These are phyloP conservation scores for Perca flavescens DNA, from an alignment of 2,113 vertebrate genomes.

Conservation along the genomic window DNA sequence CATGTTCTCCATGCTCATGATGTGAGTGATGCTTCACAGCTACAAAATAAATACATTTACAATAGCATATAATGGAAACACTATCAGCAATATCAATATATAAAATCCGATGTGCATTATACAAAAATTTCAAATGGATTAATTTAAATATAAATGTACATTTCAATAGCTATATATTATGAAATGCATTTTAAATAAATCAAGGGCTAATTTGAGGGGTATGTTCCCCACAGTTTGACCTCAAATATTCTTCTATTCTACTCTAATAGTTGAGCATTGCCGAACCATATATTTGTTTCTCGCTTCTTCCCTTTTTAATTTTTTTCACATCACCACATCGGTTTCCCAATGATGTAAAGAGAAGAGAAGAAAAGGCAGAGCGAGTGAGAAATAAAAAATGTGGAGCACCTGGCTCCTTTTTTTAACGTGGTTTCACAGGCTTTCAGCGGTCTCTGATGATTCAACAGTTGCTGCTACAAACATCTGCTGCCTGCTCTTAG, in stretches of 20 bases:
- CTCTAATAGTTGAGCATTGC: constrained; percentile 37
- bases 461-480: constrained; percentile 85
- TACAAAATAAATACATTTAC: not conserved
- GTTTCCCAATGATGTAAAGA: constrained; percentile 51
- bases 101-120: too few species aligned
- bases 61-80: not conserved
- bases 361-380: constrained; percentile 13
- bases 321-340: constrained; percentile 27
- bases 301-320: not conserved
- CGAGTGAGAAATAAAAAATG: constrained; percentile 60
- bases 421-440: constrained; percentile 77
- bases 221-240: not conserved
- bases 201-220: not conserved
- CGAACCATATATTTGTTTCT: constrained; percentile 26
- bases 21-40: not conserved
- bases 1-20: not conserved
- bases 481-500: constrained; percentile 86
- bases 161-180: too few species aligned
- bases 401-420: constrained; percentile 81
- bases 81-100: not conserved
- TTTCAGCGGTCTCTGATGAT: constrained; percentile 83
- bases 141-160: not conserved
- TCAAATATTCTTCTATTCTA: not conserved
- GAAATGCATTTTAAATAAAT: not conserved
- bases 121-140: not conserved